Evolutionary conservation across 2,888 invertebrate species (phyloP), one percentile per base, ranked within the genome.

Genomic region (Melinaea menophilus): DNA sequence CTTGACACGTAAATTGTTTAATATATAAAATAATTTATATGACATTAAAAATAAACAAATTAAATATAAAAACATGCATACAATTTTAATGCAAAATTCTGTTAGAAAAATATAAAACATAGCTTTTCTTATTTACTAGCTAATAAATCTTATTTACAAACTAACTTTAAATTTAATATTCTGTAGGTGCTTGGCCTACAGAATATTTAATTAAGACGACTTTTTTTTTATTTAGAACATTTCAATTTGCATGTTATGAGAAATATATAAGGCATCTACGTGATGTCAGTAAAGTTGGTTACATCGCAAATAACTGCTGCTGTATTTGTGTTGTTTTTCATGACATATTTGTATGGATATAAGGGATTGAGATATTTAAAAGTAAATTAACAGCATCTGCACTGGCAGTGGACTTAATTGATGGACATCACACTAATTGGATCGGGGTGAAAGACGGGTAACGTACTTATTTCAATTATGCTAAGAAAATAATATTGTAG

Each of bases 161-260:
- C 33, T 63, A 22, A 22, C 22, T 22, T 22, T 22, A 22, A 22
- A 22, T 22, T 22, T 22, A 22, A 22, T 22, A 22, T 22, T 22
- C 22, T 41, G 41, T 51, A 45, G 46, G 41, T 59, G 66, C 73
- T 71, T 71, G 73, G 78, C 81, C 86, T 86, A 74, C 81, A 86
- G 86, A 88, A 88, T 88, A 86, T 88, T 86, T 87, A 84, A 88
- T 86, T 84, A 83, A 82, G 80, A 79, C 74, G 73, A 74, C 72
- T 76, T 79, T 83, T 87, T 86, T 86, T 84, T 80, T 78, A 70
- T 77, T 76, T 72, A 74, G 71, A 79, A 72, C 75, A 74, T 78
- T 71, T 71, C 72, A 78, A 88, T 88, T 88, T 88, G 78, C 88
- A 88, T 87, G 83, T 86, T 87, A 88, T 88, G 87, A 87, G 86